Conservation (phyloP, 2,113 vertebrate genomes). For the Tetrax tetrax region DNA sequence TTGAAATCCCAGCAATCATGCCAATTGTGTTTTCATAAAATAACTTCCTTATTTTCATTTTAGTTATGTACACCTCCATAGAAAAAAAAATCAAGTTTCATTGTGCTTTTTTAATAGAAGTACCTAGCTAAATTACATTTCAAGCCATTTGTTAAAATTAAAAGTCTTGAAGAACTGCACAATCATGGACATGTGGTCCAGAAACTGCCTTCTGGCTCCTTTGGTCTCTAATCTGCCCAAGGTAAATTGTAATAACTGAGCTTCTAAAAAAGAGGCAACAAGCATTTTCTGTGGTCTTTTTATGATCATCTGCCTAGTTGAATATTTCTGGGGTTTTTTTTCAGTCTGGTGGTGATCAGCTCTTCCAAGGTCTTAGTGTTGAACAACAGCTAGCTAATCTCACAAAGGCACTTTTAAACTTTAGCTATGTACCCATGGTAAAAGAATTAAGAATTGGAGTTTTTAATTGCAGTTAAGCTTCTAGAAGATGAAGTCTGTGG, state of each 20-base stretch:
- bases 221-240: background rate
- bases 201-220: background rate
- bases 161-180: background rate
- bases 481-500: background rate
- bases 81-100: background rate
- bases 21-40: background rate
- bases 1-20: background rate
- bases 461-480: background rate
- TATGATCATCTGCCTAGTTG: background rate
- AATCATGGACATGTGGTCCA: background rate
- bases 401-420: background rate
- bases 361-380: background rate
- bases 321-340: background rate
- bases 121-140: background rate
- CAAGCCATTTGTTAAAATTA: background rate
- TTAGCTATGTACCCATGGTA: background rate
- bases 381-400: background rate
- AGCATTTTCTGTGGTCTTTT: background rate
- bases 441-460: background rate
- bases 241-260: background rate
- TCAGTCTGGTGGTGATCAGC: background rate
- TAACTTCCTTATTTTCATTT: background rate
- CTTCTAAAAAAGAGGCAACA: background rate
- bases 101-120: background rate
- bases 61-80: background rate